These are phyloP conservation scores for Erpobdella octoculata DNA, from an alignment of 2,888 invertebrate species.

Conservation along the genomic window DNA sequence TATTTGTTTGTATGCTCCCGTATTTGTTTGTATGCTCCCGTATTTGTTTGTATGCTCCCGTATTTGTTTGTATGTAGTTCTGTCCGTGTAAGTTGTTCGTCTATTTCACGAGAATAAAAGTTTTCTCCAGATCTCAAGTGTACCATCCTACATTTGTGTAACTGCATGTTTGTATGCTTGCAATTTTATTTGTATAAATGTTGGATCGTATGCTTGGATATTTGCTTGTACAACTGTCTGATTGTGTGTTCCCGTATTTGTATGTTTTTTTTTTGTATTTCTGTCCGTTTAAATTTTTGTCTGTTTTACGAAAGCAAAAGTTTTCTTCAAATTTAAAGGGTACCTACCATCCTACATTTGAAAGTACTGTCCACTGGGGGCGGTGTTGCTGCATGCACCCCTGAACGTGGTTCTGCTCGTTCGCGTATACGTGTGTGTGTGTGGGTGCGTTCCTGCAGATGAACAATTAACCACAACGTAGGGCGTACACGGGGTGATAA, in stretches of 20 bases:
- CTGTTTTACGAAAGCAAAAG: neutral
- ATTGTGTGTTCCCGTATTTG: conserved; percentile 1
- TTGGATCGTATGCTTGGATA: neutral
- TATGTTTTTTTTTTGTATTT: neutral
- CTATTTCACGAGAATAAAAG: too few species aligned
- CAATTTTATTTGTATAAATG: neutral
- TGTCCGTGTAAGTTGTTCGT: too few species aligned
- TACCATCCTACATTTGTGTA: neutral
- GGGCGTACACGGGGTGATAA: too few species aligned
- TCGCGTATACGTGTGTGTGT: neutral
- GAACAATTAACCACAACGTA: too few species aligned
- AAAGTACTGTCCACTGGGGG: neutral
- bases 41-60: too few species aligned
- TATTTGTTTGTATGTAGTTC: too few species aligned
- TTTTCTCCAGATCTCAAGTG: too few species aligned
- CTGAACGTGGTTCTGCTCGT: neutral
- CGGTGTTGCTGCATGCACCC: too few species aligned
- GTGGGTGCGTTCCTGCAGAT: neutral
- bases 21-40: too few species aligned
- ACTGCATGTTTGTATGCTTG: too few species aligned
- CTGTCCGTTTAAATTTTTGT: neutral
- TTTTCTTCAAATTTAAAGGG: neutral
- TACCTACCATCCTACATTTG: neutral
- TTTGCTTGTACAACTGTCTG: neutral
- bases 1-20: too few species aligned